phyloP scores from a whole-genome alignment of 2,888 invertebrate species.

The Drosophila anomalata region DNA sequence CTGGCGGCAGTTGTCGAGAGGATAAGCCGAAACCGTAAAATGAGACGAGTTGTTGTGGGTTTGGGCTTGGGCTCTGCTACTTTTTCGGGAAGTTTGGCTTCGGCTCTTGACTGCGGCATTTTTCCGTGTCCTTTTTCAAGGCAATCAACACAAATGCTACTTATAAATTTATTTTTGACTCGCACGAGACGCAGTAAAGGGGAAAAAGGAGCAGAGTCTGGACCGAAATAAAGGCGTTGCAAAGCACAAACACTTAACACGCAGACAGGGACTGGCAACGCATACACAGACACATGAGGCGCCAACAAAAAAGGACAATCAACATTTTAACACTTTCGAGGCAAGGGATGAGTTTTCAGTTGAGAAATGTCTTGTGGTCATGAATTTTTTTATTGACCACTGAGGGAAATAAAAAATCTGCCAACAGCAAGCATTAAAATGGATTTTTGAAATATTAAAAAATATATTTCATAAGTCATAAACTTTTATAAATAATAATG shows the following conservation, averaged over 20 bases:
- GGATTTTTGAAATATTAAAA: not conserved
- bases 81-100: conserved; percentile 1
- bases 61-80: conserved; percentile 8
- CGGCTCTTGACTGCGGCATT: conserved; percentile 28
- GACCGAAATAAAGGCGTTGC: conserved; percentile 54
- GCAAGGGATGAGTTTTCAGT: conserved; percentile 46
- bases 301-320: conserved; percentile 73
- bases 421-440: not conserved
- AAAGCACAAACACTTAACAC: conserved; percentile 69
- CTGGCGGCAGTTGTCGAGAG: conserved; percentile 27
- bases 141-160: conserved; percentile 80
- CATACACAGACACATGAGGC: conserved; percentile 28
- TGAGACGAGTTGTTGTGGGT: conserved; percentile 33
- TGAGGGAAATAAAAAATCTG: not conserved
- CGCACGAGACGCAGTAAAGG: conserved; percentile 62
- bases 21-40: conserved; percentile 41
- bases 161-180: conserved; percentile 79
- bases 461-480: not conserved
- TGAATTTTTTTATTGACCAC: conserved; percentile 65
- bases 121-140: conserved; percentile 72
- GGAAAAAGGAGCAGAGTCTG: not conserved
- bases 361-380: conserved; percentile 78
- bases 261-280: conserved; percentile 18
- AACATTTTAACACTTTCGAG: conserved; percentile 77
- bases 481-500: not conserved